Conservation (phyloP, 2,888 invertebrate genomes). For the Drosophila gaucha region DNA sequence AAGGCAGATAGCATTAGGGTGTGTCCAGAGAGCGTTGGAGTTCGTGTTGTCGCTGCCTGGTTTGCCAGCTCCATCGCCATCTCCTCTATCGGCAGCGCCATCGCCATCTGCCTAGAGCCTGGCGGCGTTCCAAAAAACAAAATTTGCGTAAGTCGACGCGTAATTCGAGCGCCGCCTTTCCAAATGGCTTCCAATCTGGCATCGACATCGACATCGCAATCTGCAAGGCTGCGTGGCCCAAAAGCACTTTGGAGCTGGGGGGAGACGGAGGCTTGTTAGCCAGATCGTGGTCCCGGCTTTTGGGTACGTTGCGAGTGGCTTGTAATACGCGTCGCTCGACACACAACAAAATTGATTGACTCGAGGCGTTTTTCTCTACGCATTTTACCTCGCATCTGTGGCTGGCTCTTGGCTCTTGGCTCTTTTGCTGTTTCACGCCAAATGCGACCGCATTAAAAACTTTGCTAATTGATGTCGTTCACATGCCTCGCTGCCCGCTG, state of each 20-base stretch:
- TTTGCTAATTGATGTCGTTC: slow-evolving; percentile 80
- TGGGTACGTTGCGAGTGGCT: no score
- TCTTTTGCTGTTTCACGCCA: slow-evolving; percentile 70
- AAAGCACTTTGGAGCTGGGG: slow-evolving; percentile 42
- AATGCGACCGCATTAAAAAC: slow-evolving; percentile 74
- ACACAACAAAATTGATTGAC: slow-evolving; percentile 70
- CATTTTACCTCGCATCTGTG: slow-evolving; percentile 49
- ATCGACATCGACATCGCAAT: slow-evolving; percentile 39
- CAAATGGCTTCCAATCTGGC: slow-evolving; percentile 67
- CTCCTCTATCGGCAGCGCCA: slow-evolving; percentile 1
- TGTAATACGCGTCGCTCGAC: slow-evolving; percentile 48
- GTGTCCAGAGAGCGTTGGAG: slow-evolving; percentile 56
- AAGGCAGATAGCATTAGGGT: slow-evolving; percentile 60
- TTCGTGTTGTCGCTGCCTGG: slow-evolving; percentile 31
- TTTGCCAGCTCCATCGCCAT: slow-evolving; percentile 12
- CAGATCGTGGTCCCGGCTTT: slow-evolving; percentile 16
- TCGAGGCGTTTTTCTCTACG: slow-evolving; percentile 71
- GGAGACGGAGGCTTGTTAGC: slow-evolving; percentile 23
- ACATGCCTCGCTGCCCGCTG: slow-evolving; percentile 40
- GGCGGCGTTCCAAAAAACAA: slow-evolving; percentile 34
- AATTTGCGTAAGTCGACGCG: slow-evolving; percentile 74
- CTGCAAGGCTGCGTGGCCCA: slow-evolving; percentile 48
- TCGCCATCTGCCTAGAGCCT: slow-evolving; percentile 38
- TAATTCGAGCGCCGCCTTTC: slow-evolving; percentile 69
- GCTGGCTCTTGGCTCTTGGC: slow-evolving; percentile 1